phyloP scores from a whole-genome alignment of 2,888 invertebrate species.

The Himalopsyche anomala region DNA sequence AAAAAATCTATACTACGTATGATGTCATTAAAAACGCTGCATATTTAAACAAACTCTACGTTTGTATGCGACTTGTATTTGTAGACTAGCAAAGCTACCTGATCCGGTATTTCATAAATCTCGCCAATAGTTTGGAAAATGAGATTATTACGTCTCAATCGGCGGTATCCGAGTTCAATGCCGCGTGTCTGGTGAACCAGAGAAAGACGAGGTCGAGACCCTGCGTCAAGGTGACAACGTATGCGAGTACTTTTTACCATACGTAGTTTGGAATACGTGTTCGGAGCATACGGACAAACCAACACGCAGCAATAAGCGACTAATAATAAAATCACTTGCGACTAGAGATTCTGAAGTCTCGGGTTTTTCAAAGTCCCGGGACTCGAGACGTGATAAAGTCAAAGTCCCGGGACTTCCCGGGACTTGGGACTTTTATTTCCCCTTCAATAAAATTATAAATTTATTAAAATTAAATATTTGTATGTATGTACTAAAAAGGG shows the following conservation, averaged over 20 bases:
- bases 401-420: no score
- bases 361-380: no score
- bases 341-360: no score
- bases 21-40: not conserved
- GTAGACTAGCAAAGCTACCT: not conserved
- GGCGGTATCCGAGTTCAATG: constrained; percentile 16
- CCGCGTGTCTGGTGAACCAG: constrained; percentile 36
- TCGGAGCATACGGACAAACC: not conserved
- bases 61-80: no score
- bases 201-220: constrained; percentile 38
- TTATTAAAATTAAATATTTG: no score
- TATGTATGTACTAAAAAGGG: no score
- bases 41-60: no score
- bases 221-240: constrained; percentile 31
- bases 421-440: no score
- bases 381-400: no score
- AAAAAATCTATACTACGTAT: not conserved
- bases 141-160: constrained; percentile 1
- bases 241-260: constrained; percentile 19
- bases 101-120: not conserved
- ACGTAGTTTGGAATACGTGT: not conserved
- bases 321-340: not conserved
- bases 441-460: no score
- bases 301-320: not conserved
- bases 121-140: constrained; percentile 1